Evolutionary conservation across 2,888 invertebrate species (phyloP).

Genomic region (Hydriomena furcata): DNA sequence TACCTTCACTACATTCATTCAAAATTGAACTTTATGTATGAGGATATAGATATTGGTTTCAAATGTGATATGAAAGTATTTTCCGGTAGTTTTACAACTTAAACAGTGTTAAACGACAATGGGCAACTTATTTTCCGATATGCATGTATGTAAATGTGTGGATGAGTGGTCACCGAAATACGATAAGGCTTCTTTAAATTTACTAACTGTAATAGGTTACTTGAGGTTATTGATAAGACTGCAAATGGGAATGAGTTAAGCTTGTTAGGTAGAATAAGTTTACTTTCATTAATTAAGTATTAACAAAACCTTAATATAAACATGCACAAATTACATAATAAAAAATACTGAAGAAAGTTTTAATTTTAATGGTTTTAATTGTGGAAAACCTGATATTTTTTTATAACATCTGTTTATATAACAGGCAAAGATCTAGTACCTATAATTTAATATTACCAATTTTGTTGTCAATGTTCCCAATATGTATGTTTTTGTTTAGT

Average conservation of each 20-base stretch:
- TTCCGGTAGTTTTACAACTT: constrained; percentile 74
- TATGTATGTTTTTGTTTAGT: too few species aligned
- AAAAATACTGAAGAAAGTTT: too few species aligned
- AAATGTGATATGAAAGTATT: constrained; percentile 41
- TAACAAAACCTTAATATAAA: too few species aligned
- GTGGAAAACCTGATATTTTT: too few species aligned
- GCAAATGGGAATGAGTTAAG: constrained; percentile 17
- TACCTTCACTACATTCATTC: constrained; percentile 35
- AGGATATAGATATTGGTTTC: constrained; percentile 42
- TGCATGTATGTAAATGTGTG: constrained; percentile 79
- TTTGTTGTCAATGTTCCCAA: too few species aligned
- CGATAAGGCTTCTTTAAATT: constrained; percentile 47
- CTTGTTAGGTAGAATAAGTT: too few species aligned
- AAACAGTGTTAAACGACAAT: constrained; percentile 67
- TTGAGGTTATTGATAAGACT: constrained; percentile 33
- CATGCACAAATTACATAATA: too few species aligned
- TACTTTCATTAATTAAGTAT: too few species aligned
- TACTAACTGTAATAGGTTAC: constrained; percentile 39
- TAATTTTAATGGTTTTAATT: too few species aligned
- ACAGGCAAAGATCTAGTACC: too few species aligned
- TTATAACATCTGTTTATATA: too few species aligned
- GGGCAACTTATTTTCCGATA: constrained; percentile 77
- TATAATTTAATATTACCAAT: too few species aligned
- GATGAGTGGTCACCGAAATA: constrained; percentile 76
- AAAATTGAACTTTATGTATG: constrained; percentile 33